These are phyloP conservation scores for Trachelus stipa DNA, from an alignment of 2,888 invertebrate genomes.

Conservation along the genomic window DNA sequence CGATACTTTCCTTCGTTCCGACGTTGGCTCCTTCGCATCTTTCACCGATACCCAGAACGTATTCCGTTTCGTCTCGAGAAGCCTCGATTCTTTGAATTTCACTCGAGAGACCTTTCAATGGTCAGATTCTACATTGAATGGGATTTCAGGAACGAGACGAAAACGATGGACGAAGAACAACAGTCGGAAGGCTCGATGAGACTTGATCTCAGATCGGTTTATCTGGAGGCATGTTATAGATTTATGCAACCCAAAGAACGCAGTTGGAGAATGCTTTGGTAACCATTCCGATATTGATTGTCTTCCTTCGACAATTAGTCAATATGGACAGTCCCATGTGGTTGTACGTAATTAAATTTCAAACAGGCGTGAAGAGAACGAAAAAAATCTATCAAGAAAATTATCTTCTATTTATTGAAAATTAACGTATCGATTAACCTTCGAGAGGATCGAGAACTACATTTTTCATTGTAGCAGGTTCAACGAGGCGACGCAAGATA, in stretches of 20 bases:
- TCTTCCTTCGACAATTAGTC: not conserved
- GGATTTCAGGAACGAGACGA: not conserved
- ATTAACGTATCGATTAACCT: constrained; percentile 53
- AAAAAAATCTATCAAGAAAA: constrained; percentile 37
- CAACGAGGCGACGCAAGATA: too few species aligned
- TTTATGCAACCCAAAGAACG: not conserved
- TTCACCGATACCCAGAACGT: not conserved
- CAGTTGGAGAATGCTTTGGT: not conserved
- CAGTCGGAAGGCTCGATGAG: not conserved
- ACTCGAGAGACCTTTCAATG: not conserved
- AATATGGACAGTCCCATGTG: not conserved
- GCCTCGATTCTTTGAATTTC: not conserved
- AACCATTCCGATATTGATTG: not conserved
- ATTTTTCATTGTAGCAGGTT: not conserved
- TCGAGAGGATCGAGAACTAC: not conserved
- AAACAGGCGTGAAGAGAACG: constrained; percentile 24
- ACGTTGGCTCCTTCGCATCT: not conserved
- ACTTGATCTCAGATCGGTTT: not conserved
- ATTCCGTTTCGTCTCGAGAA: not conserved
- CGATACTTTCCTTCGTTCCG: not conserved
- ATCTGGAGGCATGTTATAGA: not conserved
- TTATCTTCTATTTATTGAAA: constrained; percentile 47
- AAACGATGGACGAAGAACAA: not conserved
- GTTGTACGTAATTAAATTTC: constrained; percentile 18
- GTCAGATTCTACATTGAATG: not conserved